Evolutionary conservation across 1,140 invertebrate species (phyloP).

Genomic region (Protaetia brevitarsis): DNA sequence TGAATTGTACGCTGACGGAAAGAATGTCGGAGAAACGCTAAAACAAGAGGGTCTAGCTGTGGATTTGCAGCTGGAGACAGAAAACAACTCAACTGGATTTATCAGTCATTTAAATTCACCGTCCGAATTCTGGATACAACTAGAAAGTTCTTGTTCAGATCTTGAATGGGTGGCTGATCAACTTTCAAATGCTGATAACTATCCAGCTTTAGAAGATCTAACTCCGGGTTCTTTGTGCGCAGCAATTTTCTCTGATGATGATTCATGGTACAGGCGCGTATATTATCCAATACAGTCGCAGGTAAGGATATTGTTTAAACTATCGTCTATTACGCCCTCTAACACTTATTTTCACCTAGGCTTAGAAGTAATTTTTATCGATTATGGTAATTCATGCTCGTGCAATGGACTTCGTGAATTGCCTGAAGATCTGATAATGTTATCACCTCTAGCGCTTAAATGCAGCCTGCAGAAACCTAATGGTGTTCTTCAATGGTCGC

Average conservation of each 20-base stretch:
- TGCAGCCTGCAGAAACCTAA: constrained; percentile 62
- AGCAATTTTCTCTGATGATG: constrained; percentile 66
- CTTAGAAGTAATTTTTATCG: constrained; percentile 65
- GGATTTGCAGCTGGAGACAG: constrained; percentile 46
- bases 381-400: constrained; percentile 69
- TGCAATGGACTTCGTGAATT: constrained; percentile 58
- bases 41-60: constrained; percentile 50
- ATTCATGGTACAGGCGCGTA: constrained; percentile 67
- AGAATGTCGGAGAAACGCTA: constrained; percentile 61
- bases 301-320: constrained; percentile 47
- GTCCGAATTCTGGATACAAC: constrained; percentile 68
- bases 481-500: constrained; percentile 59
- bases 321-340: neutral
- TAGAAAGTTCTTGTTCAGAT: constrained; percentile 59
- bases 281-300: constrained; percentile 58
- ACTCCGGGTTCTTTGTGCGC: constrained; percentile 62
- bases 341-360: constrained; percentile 20
- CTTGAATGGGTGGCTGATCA: constrained; percentile 61
- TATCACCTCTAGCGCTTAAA: constrained; percentile 60
- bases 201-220: constrained; percentile 51
- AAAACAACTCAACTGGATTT: constrained; percentile 56
- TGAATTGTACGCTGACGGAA: constrained; percentile 58
- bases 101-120: constrained; percentile 66
- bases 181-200: constrained; percentile 55
- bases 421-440: constrained; percentile 60